Base-by-base conservation (phyloP, 1,140 invertebrate genomes). In the Drosophila gunungcola region DNA sequence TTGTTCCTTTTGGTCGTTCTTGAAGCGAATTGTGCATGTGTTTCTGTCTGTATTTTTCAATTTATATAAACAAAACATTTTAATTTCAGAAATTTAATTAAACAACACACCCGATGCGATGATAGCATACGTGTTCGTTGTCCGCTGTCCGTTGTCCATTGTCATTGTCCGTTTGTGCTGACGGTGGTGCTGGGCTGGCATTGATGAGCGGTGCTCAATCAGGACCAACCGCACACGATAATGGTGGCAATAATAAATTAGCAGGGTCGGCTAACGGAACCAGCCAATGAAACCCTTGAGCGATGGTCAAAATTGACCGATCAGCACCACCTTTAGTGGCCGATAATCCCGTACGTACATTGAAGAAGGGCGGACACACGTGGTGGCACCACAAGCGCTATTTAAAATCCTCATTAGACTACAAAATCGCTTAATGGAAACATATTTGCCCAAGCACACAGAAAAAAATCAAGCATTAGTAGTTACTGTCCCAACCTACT, bases 51-150 rank as follows among this genome's bases (percentile, higher is more conserved):
- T 61, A 91, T 91, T 91, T 91, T 91, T 90, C 90, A 91, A 91
- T 91, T 91, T 91, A 91, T 86, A 90, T 90, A 86, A 91, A 91
- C 90, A 91, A 91, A 91, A 91, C 90, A 86, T 91, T 91, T 91
- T 91, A 89, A 91, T 91, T 91, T 91, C 89, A 91, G 81, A 91
- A 83, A 90, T 91, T 91, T 91, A 91, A 91, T 91, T 91, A 91
- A 91, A 91, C 88, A 91, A 78, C 88, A 80, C 76, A 34, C 48
- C 51, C 84, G 76, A 79, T 76, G 72, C 48, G 54, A 62, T 78
- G 76, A 80, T 76, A 78, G 73, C 62, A 69, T 65, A 65, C 72
- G 62, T 84, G 29, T 75, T 56, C 45, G 39, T 13, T 49, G 43
- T 48, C 34, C 45, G 13, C 10, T 27, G 36, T 25, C 13, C 16